phyloP scores from a whole-genome alignment of 2,113 vertebrate genomes.

The Pygoscelis adeliae region DNA sequence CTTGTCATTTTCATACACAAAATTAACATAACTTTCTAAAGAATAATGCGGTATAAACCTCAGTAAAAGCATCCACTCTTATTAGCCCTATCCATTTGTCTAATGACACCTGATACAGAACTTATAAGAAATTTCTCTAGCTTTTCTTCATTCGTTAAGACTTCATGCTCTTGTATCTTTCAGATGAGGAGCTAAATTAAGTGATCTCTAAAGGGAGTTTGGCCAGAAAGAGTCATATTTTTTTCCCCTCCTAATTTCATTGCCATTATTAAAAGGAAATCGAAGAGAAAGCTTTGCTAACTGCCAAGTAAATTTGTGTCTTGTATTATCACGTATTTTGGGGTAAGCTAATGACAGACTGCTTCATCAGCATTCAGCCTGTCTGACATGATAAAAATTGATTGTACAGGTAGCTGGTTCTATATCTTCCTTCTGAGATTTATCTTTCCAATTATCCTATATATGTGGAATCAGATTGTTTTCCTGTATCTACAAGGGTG shows the following conservation, averaged over 20 bases:
- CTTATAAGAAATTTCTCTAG: neutral
- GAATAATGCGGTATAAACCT: neutral
- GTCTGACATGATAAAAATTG: neutral
- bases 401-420: neutral
- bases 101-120: neutral
- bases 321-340: neutral
- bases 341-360: neutral
- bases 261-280: neutral
- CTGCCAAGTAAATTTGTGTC: neutral
- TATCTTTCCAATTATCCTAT: neutral
- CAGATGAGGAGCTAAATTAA: neutral
- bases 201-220: neutral
- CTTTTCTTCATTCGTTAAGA: neutral
- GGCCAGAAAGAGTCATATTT: neutral
- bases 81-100: neutral
- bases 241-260: neutral
- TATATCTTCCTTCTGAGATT: neutral
- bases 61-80: neutral
- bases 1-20: neutral
- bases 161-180: neutral
- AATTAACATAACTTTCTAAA: neutral
- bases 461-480: neutral
- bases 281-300: neutral
- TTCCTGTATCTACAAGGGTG: neutral
- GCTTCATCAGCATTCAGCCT: neutral